Evolutionary conservation across 2,113 vertebrate genomes (phyloP), one percentile per base, ranked within the genome.

Genomic region (Sisor rabdophorus): DNA sequence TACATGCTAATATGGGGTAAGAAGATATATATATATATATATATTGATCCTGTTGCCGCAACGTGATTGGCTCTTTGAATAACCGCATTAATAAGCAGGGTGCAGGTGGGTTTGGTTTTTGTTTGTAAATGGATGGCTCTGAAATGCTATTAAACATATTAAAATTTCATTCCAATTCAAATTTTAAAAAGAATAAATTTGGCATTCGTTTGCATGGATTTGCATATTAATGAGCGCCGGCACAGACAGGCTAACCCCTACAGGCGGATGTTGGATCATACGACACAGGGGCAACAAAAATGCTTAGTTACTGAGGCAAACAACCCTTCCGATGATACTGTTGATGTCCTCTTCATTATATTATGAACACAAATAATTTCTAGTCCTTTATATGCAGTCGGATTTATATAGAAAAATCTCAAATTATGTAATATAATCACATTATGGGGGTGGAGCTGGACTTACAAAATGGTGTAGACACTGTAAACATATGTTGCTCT

Each of bases 161-260:
- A 52, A 69, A 69, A 12, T 30, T 16, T 12, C 48, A 69, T 69
- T 50, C 47, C 17, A 52, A 69, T 20, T 69, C 24, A 24, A 69
- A 50, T 69, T 69, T 52, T 30, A 28, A 19, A 30, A 52, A 24
- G 65, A 69, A 50, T 69, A 28, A 69, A 52, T 69, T 30, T 69
- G 65, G 24, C 28, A 12, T 28, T 52, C 47, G 28, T 69, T 69
- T 68, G n/a, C 44, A 65, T 65, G 7, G 0, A 65, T 65, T 65
- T 50, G 65, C 28, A 52, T 69, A 52, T 52, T 69, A 69, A 69
- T 19, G 47, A 69, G n/a, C 2, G 24, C n/a, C 16, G 44, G 11
- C 64, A 3, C 65, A 30, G 65, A 69, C 47, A 19, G 44, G 26
- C n/a, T 13, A 48, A 40, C 20, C 12, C 22, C 36, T 47, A 8